A percentile compares a stretch with the other conserved stretches of the same genome.
phyloP scores from a whole-genome alignment of 1,140 invertebrate genomes.

The Brachionus rotundiformis region DNA sequence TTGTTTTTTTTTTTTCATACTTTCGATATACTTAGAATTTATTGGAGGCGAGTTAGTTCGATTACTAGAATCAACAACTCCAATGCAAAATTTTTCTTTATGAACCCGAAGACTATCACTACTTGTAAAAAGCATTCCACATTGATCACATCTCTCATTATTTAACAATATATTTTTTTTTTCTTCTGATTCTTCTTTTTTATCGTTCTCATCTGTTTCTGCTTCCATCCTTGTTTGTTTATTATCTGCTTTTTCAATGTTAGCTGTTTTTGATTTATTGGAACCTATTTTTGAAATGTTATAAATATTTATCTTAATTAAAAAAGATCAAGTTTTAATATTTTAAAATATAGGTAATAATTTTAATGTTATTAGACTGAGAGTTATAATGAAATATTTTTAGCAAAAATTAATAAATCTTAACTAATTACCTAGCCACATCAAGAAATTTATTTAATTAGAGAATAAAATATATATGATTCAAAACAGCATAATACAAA shows the following conservation, averaged over 20 bases:
- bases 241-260: background rate
- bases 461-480: too few species aligned
- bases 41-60: conserved; percentile 24
- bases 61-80: background rate
- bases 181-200: background rate
- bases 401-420: too few species aligned
- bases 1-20: background rate
- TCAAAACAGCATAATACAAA: too few species aligned
- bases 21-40: conserved; percentile 25
- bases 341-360: too few species aligned
- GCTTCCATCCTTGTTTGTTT: conserved; percentile 6
- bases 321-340: too few species aligned
- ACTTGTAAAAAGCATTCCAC: conserved; percentile 47
- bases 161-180: conserved; percentile 20
- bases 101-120: background rate
- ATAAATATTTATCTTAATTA: background rate
- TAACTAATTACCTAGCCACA: too few species aligned
- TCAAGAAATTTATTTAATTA: too few species aligned
- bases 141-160: conserved; percentile 50
- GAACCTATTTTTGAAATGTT: conserved; percentile 50
- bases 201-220: background rate
- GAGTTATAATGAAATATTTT: too few species aligned
- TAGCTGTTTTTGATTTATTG: conserved; percentile 26
- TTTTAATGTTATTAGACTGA: too few species aligned
- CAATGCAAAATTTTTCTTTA: conserved; percentile 35